These are phyloP conservation scores for Euspilapteryx auroguttella DNA, from an alignment of 2,888 invertebrate species.

Conservation along the genomic window DNA sequence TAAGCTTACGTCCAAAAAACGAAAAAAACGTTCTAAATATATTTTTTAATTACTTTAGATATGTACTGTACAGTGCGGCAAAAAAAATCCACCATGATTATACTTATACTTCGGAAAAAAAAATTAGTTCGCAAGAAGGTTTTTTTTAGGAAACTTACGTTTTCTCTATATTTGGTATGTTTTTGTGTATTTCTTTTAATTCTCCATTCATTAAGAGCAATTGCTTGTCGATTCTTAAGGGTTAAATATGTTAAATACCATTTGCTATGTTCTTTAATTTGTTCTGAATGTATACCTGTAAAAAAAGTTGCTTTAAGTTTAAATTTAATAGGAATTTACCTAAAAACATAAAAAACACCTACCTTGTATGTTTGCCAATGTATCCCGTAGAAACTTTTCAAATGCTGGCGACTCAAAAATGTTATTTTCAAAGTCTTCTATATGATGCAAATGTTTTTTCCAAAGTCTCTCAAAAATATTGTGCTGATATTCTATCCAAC, in stretches of 20 bases:
- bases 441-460: slow-evolving; percentile 23
- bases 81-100: too few relatives aligned
- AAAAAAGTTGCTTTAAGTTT: too few relatives aligned
- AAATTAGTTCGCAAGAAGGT: too few relatives aligned
- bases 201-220: slow-evolving; percentile 37
- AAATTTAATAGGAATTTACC: neutral
- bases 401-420: slow-evolving; percentile 8
- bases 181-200: slow-evolving; percentile 17
- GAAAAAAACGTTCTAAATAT: too few relatives aligned
- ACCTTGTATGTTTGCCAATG: slow-evolving; percentile 25
- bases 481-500: slow-evolving; percentile 61
- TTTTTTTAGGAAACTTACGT: too few relatives aligned
- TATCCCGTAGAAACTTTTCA: slow-evolving; percentile 17
- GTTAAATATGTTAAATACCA: slow-evolving; percentile 34
- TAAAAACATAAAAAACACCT: too few relatives aligned
- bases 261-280: slow-evolving; percentile 22
- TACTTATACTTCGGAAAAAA: too few relatives aligned
- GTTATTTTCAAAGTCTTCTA: slow-evolving; percentile 6
- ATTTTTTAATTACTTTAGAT: too few relatives aligned
- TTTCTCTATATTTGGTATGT: too few relatives aligned
- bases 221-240: slow-evolving; percentile 28
- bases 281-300: slow-evolving; percentile 17
- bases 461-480: slow-evolving; percentile 47
- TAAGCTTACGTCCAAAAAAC: too few relatives aligned
- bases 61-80: too few relatives aligned